A percentile compares a stretch with the other conserved stretches of the same genome.
These are phyloP conservation scores for Scalopus aquaticus DNA, from an alignment of 2,113 vertebrate genomes.

Conservation along the genomic window DNA sequence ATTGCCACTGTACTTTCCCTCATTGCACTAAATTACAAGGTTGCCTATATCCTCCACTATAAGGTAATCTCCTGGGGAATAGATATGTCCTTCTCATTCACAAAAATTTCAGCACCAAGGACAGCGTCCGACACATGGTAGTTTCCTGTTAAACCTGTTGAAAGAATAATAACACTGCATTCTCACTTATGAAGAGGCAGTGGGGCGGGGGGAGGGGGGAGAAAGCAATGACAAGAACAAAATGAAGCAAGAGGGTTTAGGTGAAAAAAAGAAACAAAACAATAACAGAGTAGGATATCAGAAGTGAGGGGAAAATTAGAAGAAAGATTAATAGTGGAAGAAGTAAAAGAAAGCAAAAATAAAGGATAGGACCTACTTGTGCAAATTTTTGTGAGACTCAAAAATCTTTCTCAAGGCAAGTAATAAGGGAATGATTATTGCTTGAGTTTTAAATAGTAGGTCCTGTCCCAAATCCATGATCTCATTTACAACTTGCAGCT, in stretches of 20 bases:
- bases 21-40: not conserved
- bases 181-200: not conserved
- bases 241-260: not conserved
- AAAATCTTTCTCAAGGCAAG: not conserved
- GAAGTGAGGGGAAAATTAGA: not conserved
- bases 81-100: not conserved
- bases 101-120: slow-evolving; percentile 36
- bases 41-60: not conserved
- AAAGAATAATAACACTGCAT: not conserved
- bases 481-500: not conserved
- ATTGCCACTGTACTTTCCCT: not conserved
- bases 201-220: too few species aligned
- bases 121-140: not conserved
- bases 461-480: not conserved
- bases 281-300: not conserved
- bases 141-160: not conserved
- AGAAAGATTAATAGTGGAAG: not conserved
- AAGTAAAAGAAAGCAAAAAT: slow-evolving; percentile 14
- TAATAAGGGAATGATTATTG: not conserved
- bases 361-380: not conserved
- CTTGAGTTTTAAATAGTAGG: not conserved
- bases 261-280: not conserved
- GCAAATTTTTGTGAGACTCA: not conserved
- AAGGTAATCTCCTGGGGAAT: not conserved
- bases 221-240: not conserved